phyloP scores from a whole-genome alignment of 2,888 invertebrate species.

The Diplazon laetatorius region DNA sequence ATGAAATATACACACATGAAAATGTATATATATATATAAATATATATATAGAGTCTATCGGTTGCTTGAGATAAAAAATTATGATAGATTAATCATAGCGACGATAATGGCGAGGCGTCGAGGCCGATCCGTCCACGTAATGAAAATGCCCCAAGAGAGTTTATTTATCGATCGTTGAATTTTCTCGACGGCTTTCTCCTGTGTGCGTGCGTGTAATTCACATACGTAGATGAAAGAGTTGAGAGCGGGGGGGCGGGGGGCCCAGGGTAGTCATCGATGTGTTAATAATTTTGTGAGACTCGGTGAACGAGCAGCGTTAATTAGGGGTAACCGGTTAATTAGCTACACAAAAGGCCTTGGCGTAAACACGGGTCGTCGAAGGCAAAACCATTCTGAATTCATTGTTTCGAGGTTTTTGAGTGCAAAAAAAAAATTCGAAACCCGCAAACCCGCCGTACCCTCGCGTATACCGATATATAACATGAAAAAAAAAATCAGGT shows the following conservation, averaged over 20 bases:
- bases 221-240: not conserved
- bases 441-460: conserved; percentile 14
- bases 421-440: conserved; percentile 20
- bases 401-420: conserved; percentile 24
- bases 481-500: conserved; percentile 46
- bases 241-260: conserved; percentile 4
- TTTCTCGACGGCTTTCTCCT: conserved; percentile 41
- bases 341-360: conserved; percentile 35
- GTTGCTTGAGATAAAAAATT: conserved; percentile 74
- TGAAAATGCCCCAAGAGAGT: conserved; percentile 43
- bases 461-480: conserved; percentile 9
- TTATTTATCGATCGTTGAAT: conserved; percentile 61
- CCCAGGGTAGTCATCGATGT: conserved; percentile 15
- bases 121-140: conserved; percentile 62
- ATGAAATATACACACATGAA: conserved; percentile 65
- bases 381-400: conserved; percentile 27
- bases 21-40: conserved; percentile 77
- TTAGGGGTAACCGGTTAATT: conserved; percentile 49
- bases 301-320: conserved; percentile 31
- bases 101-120: conserved; percentile 61
- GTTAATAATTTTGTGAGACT: conserved; percentile 23
- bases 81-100: conserved; percentile 40
- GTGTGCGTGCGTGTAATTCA: conserved; percentile 30
- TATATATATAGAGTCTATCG: conserved; percentile 79
- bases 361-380: conserved; percentile 8